Evolutionary conservation across 2,113 vertebrate species (phyloP), one percentile per base, ranked within the genome.

Genomic region (Archilochus colubris): DNA sequence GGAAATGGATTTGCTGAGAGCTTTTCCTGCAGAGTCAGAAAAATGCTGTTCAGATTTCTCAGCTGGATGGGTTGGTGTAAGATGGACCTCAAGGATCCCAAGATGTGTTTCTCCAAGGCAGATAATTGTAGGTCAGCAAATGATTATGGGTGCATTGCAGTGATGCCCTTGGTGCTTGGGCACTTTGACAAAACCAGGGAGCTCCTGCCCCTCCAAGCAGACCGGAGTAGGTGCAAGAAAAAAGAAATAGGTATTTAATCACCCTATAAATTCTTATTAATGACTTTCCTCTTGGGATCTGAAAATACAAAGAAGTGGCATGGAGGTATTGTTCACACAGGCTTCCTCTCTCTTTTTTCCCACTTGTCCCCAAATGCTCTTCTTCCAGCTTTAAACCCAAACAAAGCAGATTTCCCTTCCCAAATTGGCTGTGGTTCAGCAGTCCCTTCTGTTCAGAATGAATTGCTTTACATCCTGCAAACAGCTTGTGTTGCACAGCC

Each of bases 71-170:
- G 12, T 14, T 36, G 48, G 27, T 30, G 21, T 30, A 7, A 36
- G 40, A 7, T 24, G 69, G 33, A 55, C 23, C 50, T 27, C 12
- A 13, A 27, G 38, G 8, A 27, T 72, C 75, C 54, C 19, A 19
- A 36, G 50, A 7, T 43, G 20, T 25, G 18, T 50, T 64, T 48
- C 13, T 64, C 61, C 0, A 2, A 28, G 31, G 28, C 43, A 20
- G 24, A 28, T 8, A 9, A 9, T 20, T 25, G 31, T 28, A 21
- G 17, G 14, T 23, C 58, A 62, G 5, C 6, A 36, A 55, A 51
- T 0, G 4, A 9, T 9, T 38, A 21, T 31, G 15, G 4, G 10
- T 64, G 11, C 9, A 21, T 22, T 7, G 1, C 12, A 7, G 38
- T 64, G 24, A 19, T 24, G 13, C 8, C 4, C 12, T 62, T n/a